Evolutionary conservation across 2,113 vertebrate genomes (phyloP).

Genomic region (Calonectris borealis): DNA sequence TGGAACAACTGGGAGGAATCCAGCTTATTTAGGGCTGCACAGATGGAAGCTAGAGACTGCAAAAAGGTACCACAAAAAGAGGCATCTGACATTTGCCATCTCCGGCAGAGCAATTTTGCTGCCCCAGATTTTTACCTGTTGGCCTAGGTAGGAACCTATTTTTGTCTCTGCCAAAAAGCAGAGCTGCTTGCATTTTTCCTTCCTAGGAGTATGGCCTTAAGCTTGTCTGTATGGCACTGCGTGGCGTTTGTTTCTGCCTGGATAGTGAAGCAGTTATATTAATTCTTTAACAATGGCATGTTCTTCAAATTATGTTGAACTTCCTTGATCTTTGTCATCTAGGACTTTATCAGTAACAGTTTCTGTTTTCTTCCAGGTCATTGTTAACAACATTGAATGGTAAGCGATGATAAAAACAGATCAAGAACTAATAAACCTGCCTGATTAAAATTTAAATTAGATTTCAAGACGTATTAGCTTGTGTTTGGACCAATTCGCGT

Average conservation of each 20-base stretch:
- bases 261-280: background rate
- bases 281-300: background rate
- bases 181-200: background rate
- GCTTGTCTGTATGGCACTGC: rapidly evolving
- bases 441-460: background rate
- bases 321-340: background rate
- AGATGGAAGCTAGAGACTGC: background rate
- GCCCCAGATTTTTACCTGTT: background rate
- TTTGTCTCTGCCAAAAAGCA: background rate
- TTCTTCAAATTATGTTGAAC: background rate
- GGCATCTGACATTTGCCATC: background rate
- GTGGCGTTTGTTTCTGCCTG: background rate
- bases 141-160: background rate
- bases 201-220: background rate
- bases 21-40: background rate
- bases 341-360: constrained; percentile 3
- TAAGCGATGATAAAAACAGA: background rate
- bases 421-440: background rate
- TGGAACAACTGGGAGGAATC: no score
- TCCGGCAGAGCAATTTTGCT: background rate
- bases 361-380: constrained; percentile 15
- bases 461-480: background rate
- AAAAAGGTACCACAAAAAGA: rapidly evolving
- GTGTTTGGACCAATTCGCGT: background rate
- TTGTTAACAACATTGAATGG: background rate